A percentile compares a stretch with the other conserved stretches of the same genome.
Evolutionary conservation across 2,797 vertebrate species (phyloP).

Genomic region (Alectoris magna): DNA sequence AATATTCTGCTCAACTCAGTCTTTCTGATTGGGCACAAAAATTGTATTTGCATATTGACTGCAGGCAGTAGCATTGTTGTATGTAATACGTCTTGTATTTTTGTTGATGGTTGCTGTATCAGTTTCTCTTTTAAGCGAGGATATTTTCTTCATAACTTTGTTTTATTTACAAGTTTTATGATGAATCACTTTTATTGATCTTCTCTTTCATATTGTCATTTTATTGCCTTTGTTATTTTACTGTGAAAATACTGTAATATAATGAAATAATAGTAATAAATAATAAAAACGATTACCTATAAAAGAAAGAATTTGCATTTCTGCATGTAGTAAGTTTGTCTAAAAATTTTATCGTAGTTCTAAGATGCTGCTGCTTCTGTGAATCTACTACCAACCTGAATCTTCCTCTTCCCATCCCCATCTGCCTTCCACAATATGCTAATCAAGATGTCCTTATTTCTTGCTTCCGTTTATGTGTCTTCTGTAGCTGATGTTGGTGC

Average conservation of each 20-base stretch:
- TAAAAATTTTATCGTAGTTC: background rate
- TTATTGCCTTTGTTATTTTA: conserved; percentile 18
- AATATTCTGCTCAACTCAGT: background rate
- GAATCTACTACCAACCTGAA: rapidly evolving
- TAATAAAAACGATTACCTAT: background rate
- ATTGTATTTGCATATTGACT: conserved; percentile 42
- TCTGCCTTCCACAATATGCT: background rate
- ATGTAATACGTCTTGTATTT: background rate
- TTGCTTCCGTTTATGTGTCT: rapidly evolving
- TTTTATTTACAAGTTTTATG: conserved; percentile 44
- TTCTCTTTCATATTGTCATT: background rate
- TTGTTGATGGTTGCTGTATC: background rate
- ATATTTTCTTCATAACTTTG: conserved; percentile 1
- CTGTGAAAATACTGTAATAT: background rate
- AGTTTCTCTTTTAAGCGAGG: background rate
- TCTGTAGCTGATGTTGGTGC: rapidly evolving
- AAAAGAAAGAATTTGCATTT: background rate
- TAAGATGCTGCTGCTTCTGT: background rate
- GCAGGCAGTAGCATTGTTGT: background rate
- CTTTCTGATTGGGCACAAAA: conserved; percentile 4
- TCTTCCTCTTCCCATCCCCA: background rate
- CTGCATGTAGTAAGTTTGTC: background rate
- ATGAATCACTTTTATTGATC: background rate
- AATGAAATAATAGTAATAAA: conserved; percentile 15
- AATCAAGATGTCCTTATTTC: background rate